Percentiles rank a stretch among this genome's conserved stretches.
These are phyloP conservation scores for Acanthurus tractus DNA, from an alignment of 2,797 vertebrate genomes.

Conservation along the genomic window DNA sequence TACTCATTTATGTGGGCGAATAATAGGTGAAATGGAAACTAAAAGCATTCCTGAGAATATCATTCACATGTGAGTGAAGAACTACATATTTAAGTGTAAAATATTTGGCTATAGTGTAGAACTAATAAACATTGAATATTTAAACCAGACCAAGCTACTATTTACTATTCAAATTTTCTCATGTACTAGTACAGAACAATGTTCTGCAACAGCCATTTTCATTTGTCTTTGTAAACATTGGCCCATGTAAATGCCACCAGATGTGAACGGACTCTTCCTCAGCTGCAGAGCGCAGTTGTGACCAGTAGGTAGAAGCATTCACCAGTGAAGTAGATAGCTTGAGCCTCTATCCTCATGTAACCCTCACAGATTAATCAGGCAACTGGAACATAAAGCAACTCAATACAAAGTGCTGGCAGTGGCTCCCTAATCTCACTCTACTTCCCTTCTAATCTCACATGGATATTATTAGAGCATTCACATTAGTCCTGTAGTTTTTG, in stretches of 20 bases:
- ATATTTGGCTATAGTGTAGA: neutral
- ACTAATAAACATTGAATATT: neutral
- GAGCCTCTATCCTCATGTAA: conserved; percentile 48
- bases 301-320: conserved; percentile 68
- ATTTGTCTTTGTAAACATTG: neutral
- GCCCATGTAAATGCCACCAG: neutral
- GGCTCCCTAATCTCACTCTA: conserved; percentile 64
- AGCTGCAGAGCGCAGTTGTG: conserved; percentile 39
- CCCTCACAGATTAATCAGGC: conserved; percentile 67
- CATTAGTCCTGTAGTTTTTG: conserved; percentile 27
- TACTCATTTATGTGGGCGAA: neutral
- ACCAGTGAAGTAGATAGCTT: conserved; percentile 11
- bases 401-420: conserved; percentile 59
- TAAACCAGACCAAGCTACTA: neutral
- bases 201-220: neutral
- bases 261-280: neutral
- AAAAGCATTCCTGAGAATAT: neutral
- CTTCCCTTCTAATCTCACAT: conserved; percentile 55
- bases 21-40: neutral
- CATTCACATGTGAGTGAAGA: neutral
- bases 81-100: neutral
- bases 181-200: neutral
- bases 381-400: conserved; percentile 67
- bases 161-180: neutral
- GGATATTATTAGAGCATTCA: conserved; percentile 59